Evolutionary conservation across 2,113 vertebrate species (phyloP), one percentile per base, ranked within the genome.

Genomic region (Aspiorhynchus laticeps): DNA sequence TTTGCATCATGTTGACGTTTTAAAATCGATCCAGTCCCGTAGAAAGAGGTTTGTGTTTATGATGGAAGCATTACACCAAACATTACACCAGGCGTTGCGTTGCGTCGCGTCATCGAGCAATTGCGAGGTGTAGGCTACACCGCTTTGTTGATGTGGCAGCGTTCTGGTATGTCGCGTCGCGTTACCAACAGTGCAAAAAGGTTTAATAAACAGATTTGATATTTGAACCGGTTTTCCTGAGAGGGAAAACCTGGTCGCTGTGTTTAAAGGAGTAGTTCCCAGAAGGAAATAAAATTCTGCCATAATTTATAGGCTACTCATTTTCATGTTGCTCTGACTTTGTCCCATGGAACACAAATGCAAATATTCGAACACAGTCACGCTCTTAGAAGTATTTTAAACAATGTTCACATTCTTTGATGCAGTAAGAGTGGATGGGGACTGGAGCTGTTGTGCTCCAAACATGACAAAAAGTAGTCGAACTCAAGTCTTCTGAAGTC

Each of bases 21-120:
- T 36, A 7, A 53, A 77, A 31, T 41, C 80, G 59, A 31, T 46
- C 46, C 56, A 65, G 59, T 28, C 79, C 15, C 59, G n/a, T 11
- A 81, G n/a, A 78, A 38, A 78, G 76, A 53, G 26, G 46, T 53
- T 53, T 78, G 43, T 78, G 76, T 78, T 78, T 53, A 78, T 78
- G 28, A 78, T 53, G 46, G 17, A 53, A 31, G 26, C 26, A 33
- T 51, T 31, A 78, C 75, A 77, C 21, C 71, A 43, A 43, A 51
- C 75, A 78, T 51, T 77, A 75, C 73, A 28, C 73, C 24, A 28
- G n/a, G 28, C 67, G 65, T n/a, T n/a, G n/a, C n/a, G n/a, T n/a
- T n/a, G n/a, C n/a, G n/a, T 69, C 28, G 15, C 73, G 11, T 75
- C 73, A 75, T 43, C 6, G n/a, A 46, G 41, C 41, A 46, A 28